A percentile compares a stretch with the other conserved stretches of the same genome.
phyloP scores from a whole-genome alignment of 2,113 vertebrate species.

The Urocitellus parryii region DNA sequence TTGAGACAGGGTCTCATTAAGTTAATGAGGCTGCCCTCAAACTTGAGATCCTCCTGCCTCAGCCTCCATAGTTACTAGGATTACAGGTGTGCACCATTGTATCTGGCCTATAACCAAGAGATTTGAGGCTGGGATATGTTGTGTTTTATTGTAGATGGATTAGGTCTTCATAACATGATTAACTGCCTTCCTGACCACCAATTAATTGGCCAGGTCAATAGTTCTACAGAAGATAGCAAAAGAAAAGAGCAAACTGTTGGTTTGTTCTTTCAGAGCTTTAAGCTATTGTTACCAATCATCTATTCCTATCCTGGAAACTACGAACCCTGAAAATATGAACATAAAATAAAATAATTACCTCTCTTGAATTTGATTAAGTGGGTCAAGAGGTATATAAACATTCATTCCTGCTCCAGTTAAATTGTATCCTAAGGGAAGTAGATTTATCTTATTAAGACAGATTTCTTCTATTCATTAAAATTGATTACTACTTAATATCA shows the following conservation, averaged over 20 bases:
- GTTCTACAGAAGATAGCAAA: not conserved
- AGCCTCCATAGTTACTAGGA: not conserved
- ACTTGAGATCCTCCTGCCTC: not conserved
- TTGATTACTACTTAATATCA: no score
- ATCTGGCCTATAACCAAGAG: not conserved
- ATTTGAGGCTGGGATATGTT: not conserved
- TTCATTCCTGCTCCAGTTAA: no score
- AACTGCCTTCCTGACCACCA: not conserved
- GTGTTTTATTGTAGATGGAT: not conserved
- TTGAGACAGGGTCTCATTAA: not conserved
- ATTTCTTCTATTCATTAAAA: no score
- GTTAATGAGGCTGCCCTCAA: not conserved
- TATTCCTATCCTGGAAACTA: not conserved
- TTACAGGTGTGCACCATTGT: not conserved
- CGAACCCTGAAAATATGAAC: not conserved
- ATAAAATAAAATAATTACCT: constrained; percentile 14
- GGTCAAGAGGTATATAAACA: not conserved
- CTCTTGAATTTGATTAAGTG: not conserved
- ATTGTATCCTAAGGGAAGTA: no score
- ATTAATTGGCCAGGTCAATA: not conserved
- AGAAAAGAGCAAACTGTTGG: not conserved
- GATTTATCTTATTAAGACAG: no score
- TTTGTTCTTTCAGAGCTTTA: not conserved
- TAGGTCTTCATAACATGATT: not conserved
- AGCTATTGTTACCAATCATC: not conserved